phyloP scores from a whole-genome alignment of 1,140 invertebrate genomes.

The Halesus radiatus region DNA sequence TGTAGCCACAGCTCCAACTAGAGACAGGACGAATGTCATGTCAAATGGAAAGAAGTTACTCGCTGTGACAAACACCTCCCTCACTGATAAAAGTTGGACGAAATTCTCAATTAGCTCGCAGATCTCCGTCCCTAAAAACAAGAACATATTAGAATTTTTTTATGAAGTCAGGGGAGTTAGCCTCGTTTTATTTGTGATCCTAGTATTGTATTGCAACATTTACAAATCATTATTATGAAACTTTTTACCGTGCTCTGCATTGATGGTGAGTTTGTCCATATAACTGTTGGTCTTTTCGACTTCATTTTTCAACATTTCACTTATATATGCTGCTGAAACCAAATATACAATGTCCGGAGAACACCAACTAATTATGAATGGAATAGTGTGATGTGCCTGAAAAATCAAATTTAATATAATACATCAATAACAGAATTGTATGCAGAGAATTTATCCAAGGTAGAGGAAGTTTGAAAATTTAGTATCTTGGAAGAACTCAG shows the following conservation, averaged over 20 bases:
- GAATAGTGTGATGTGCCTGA: constrained; percentile 20
- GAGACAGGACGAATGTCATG: constrained; percentile 49
- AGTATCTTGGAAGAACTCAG: too few species aligned
- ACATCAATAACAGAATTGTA: too few species aligned
- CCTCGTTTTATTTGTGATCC: too few species aligned
- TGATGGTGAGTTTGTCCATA: constrained; percentile 51
- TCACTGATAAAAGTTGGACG: constrained; percentile 42
- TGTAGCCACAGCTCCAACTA: constrained; percentile 49
- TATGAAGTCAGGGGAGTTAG: too few species aligned
- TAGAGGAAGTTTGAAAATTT: too few species aligned
- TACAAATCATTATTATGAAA: too few species aligned
- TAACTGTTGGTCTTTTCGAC: constrained; percentile 46
- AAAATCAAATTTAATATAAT: background rate
- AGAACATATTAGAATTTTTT: too few species aligned
- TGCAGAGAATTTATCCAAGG: too few species aligned
- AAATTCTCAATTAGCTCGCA: constrained; percentile 47
- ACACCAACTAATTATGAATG: constrained; percentile 40
- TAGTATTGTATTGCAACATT: background rate
- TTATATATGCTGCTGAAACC: constrained; percentile 43
- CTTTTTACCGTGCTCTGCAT: constrained; percentile 21
- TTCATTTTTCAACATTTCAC: constrained; percentile 49
- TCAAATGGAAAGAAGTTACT: constrained; percentile 54
- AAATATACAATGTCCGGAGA: constrained; percentile 36
- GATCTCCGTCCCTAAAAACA: constrained; percentile 35
- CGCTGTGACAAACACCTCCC: constrained; percentile 50